phyloP scores from a whole-genome alignment of 2,888 invertebrate genomes.

The Marronus borbonicus region DNA sequence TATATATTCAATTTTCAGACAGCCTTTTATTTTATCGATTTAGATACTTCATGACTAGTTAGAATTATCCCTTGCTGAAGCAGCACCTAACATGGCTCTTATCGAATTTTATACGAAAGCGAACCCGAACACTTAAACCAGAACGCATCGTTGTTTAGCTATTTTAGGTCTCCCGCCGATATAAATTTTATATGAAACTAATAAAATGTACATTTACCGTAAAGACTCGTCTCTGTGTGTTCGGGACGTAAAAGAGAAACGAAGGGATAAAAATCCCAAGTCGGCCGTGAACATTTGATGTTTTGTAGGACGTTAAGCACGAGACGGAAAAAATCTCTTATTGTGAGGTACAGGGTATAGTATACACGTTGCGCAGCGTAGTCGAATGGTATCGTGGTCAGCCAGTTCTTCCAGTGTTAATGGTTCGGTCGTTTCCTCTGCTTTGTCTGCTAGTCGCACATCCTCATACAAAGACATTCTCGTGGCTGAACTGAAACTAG shows the following conservation, averaged over 20 bases:
- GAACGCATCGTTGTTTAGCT: conserved; percentile 52
- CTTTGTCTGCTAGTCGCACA: conserved; percentile 38
- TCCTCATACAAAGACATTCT: conserved; percentile 43
- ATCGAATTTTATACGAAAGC: not conserved
- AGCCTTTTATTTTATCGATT: too few species aligned
- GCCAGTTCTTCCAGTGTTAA: conserved; percentile 59
- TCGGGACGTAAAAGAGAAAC: conserved; percentile 44
- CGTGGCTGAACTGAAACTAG: conserved; percentile 8
- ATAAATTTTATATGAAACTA: conserved; percentile 63
- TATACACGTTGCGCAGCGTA: conserved; percentile 11
- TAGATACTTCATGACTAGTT: too few species aligned
- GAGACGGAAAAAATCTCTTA: conserved; percentile 43
- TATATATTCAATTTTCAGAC: too few species aligned
- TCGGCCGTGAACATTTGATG: conserved; percentile 63
- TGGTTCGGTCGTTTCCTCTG: conserved; percentile 61
- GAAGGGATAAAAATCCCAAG: conserved; percentile 59
- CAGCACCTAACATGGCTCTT: not conserved
- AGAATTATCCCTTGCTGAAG: not conserved
- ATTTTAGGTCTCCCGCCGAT: conserved; percentile 52
- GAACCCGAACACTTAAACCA: conserved; percentile 16
- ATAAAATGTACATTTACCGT: conserved; percentile 63
- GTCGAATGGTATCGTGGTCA: conserved; percentile 20
- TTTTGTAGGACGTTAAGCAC: conserved; percentile 54
- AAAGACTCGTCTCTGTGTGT: conserved; percentile 54
- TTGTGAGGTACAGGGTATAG: conserved; percentile 15